Conservation (phyloP, 2,113 vertebrate species). For the Scolopax mira region DNA sequence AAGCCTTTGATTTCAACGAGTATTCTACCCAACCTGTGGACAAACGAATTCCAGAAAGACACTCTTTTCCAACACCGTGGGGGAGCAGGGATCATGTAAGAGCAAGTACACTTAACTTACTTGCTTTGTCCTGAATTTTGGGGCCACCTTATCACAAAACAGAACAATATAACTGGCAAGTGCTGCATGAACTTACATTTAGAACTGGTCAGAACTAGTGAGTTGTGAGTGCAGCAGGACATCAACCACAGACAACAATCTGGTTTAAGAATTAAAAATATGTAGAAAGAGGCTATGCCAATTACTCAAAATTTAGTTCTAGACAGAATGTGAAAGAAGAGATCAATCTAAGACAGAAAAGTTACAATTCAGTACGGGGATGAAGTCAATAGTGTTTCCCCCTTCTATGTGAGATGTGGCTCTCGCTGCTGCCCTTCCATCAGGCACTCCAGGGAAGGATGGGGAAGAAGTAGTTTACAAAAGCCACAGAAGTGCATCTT, state of each 20-base stretch:
- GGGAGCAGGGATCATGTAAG: background rate
- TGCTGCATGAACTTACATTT: rapidly evolving
- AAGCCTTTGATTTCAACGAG: background rate
- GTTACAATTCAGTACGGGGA: background rate
- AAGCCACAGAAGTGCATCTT: background rate
- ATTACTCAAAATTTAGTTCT: background rate
- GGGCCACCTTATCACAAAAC: background rate
- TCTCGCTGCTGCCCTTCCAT: background rate
- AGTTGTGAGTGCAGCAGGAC: background rate
- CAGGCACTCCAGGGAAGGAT: background rate
- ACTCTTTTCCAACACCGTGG: background rate
- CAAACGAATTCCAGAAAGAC: background rate
- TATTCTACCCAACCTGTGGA: background rate
- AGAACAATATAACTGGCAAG: background rate
- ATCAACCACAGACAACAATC: background rate
- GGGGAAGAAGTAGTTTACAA: background rate
- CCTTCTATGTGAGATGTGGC: rapidly evolving
- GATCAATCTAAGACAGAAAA: background rate
- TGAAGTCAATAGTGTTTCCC: background rate
- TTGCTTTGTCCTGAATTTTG: background rate
- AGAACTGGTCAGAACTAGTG: rapidly evolving
- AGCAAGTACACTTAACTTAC: background rate
- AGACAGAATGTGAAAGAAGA: background rate
- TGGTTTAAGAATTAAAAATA: background rate
- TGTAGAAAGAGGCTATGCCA: background rate